These are phyloP conservation scores for Trogon melanurus DNA, from an alignment of 2,113 vertebrate species.

Conservation along the genomic window DNA sequence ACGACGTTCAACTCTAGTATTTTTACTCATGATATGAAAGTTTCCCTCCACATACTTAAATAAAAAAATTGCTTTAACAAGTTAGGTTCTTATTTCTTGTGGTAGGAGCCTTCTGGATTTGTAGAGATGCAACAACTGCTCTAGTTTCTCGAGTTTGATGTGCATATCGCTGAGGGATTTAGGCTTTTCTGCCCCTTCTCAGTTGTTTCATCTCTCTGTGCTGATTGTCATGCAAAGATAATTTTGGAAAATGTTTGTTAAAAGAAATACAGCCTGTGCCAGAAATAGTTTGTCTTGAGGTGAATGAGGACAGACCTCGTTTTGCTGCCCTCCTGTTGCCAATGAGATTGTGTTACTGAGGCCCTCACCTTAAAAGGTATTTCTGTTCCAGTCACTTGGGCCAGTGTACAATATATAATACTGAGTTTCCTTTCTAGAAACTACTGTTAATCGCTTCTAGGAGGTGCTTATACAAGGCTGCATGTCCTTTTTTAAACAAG, in stretches of 20 bases:
- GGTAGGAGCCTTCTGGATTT: neutral
- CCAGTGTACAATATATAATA: neutral
- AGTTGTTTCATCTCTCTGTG: neutral
- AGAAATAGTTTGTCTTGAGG: neutral
- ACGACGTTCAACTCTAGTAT: constrained; percentile 67
- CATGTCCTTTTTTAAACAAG: neutral
- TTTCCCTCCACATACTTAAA: constrained; percentile 77
- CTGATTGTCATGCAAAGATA: neutral
- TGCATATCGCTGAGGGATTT: neutral
- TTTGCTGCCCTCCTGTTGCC: neutral
- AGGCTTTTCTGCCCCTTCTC: neutral
- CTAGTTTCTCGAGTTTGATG: neutral
- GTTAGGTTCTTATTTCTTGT: constrained; percentile 50
- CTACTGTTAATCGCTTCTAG: neutral
- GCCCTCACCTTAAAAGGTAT: neutral
- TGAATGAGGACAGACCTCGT: neutral
- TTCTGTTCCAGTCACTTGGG: neutral
- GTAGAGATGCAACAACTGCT: neutral
- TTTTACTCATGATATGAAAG: constrained; percentile 78
- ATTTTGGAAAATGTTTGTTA: constrained; percentile 5
- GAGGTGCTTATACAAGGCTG: neutral
- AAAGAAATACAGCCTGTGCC: neutral
- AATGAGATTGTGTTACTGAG: neutral
- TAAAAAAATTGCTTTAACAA: constrained; percentile 82
- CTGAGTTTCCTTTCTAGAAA: neutral